These are phyloP conservation scores for Ibidorhyncha struthersii DNA, from an alignment of 2,113 vertebrate genomes.

Conservation along the genomic window DNA sequence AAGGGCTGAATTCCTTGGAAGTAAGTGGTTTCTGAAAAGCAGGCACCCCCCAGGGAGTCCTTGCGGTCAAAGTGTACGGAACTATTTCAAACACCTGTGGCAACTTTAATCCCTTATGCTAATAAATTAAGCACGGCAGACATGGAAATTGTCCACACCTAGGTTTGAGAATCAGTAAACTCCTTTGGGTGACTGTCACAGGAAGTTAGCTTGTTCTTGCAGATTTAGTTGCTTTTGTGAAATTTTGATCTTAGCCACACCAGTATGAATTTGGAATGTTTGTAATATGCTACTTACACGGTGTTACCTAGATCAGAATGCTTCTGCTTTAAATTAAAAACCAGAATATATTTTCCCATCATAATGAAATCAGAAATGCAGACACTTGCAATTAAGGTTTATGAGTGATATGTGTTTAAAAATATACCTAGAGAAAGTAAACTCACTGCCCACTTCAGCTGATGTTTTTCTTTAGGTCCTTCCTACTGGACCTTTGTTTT, in stretches of 20 bases:
- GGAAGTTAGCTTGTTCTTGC: constrained; percentile 16
- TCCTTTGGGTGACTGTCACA: constrained; percentile 36
- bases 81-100: constrained; percentile 68
- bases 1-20: constrained; percentile 51
- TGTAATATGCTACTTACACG: background rate
- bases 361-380: background rate
- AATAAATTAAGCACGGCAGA: constrained; percentile 65
- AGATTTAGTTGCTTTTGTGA: background rate
- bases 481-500: background rate
- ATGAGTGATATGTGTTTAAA: background rate
- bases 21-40: constrained; percentile 63
- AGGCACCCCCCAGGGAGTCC: constrained; percentile 49
- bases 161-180: background rate
- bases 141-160: constrained; percentile 52
- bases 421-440: background rate
- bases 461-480: background rate
- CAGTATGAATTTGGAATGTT: background rate
- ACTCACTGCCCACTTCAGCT: background rate
- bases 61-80: constrained; percentile 52
- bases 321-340: background rate
- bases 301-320: background rate
- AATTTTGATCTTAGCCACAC: background rate
- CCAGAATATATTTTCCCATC: background rate
- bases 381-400: background rate
- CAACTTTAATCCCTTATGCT: constrained; percentile 61